A percentile compares a stretch with the other conserved stretches of the same genome.
These are phyloP conservation scores for Protonibea diacanthus DNA, from an alignment of 2,797 vertebrate species.

Conservation along the genomic window DNA sequence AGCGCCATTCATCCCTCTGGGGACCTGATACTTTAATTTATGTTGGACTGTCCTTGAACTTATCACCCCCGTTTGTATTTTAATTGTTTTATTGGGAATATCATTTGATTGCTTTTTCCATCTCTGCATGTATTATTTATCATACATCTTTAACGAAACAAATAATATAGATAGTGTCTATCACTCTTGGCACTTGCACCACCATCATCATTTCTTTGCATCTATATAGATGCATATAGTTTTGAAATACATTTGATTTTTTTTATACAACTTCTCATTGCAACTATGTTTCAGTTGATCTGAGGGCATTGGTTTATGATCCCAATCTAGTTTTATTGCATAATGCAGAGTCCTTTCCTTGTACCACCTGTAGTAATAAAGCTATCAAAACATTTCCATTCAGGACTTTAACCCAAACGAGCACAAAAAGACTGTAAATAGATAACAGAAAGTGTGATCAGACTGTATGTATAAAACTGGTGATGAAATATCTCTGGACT, in stretches of 20 bases:
- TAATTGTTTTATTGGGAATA: not conserved
- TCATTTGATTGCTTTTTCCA: not conserved
- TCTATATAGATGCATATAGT: not conserved
- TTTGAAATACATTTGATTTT: not conserved
- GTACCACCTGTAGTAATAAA: constrained; percentile 41
- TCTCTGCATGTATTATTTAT: not conserved
- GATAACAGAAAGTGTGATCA: constrained; percentile 26
- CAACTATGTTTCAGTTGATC: not conserved
- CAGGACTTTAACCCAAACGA: constrained; percentile 57
- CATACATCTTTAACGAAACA: not conserved
- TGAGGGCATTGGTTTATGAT: constrained; percentile 43
- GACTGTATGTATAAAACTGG: not conserved
- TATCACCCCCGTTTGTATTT: not conserved
- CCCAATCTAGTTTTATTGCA: constrained; percentile 33
- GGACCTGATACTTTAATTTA: too few relatives aligned
- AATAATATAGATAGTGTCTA: not conserved
- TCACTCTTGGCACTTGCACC: too few relatives aligned
- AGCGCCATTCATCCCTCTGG: too few relatives aligned
- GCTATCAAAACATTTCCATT: constrained; percentile 39
- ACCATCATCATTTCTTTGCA: not conserved
- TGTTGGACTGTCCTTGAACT: not conserved
- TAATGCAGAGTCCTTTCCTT: constrained; percentile 22
- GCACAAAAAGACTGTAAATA: constrained; percentile 13
- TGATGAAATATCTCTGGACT: not conserved
- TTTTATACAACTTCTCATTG: not conserved